Evolutionary conservation across 2,113 vertebrate genomes (phyloP).

Genomic region (Paedocypris sp.): DNA sequence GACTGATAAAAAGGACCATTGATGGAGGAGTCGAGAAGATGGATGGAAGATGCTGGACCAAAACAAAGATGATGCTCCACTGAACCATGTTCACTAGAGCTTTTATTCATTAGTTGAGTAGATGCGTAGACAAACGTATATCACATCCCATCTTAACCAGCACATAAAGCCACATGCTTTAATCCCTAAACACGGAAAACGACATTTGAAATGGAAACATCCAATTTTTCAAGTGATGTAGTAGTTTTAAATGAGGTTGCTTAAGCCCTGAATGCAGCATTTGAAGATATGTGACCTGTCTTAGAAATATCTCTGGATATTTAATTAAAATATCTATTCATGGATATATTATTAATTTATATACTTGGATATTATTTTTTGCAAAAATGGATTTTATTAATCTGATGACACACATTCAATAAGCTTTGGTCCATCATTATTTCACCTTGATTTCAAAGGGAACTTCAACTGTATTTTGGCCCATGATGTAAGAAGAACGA

Average conservation of each 20-base stretch:
- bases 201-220: too few relatives aligned
- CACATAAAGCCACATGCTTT: too few relatives aligned
- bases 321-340: neutral
- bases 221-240: too few relatives aligned
- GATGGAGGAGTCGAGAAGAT: neutral
- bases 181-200: too few relatives aligned
- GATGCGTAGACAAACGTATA: slow-evolving; percentile 3
- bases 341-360: neutral
- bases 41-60: neutral
- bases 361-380: neutral
- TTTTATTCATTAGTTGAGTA: slow-evolving; percentile 7
- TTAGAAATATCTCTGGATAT: neutral
- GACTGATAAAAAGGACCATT: neutral
- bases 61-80: neutral
- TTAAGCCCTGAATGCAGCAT: too few relatives aligned
- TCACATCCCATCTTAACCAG: neutral
- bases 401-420: neutral
- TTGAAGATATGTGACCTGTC: neutral
- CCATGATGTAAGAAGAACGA: neutral
- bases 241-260: too few relatives aligned
- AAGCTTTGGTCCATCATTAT: neutral
- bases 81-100: neutral
- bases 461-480: neutral
- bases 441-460: neutral
- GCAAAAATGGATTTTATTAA: neutral